Conservation (phyloP, 2,888 invertebrate species). For the Drosophila antonietae region DNA sequence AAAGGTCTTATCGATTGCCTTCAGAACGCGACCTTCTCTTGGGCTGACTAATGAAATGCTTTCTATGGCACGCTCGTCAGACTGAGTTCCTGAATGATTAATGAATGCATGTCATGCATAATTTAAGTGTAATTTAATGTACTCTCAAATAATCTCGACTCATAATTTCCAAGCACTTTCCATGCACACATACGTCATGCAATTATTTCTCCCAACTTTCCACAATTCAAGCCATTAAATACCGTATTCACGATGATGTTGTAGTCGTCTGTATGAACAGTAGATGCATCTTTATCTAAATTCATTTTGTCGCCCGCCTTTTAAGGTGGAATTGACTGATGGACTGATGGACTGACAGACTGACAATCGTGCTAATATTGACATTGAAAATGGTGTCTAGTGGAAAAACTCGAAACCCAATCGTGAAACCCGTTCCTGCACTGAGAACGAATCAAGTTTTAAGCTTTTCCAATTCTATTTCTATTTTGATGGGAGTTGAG, state of each 20-base stretch:
- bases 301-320: constrained; percentile 32
- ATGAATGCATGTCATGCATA: constrained; percentile 49
- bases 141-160: constrained; percentile 33
- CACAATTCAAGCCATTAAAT: constrained; percentile 28
- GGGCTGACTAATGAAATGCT: constrained; percentile 3
- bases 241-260: constrained; percentile 4
- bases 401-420: constrained; percentile 35
- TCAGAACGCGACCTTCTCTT: constrained; percentile 54
- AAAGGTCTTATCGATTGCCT: constrained; percentile 62
- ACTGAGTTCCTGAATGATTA: constrained; percentile 40
- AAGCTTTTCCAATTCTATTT: constrained; percentile 39
- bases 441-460: constrained; percentile 63
- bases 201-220: constrained; percentile 44
- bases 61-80: constrained; percentile 11
- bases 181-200: constrained; percentile 27
- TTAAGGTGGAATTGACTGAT: constrained; percentile 9
- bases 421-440: constrained; percentile 51
- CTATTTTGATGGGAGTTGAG: not conserved
- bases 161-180: constrained; percentile 52
- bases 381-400: constrained; percentile 67
- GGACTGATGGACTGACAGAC: constrained; percentile 1
- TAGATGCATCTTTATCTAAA: constrained; percentile 41
- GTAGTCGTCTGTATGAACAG: not conserved
- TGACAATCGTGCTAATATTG: constrained; percentile 66
- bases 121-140: constrained; percentile 41